Conservation (phyloP, 2,888 invertebrate genomes). For the Cryptus viduatorius region DNA sequence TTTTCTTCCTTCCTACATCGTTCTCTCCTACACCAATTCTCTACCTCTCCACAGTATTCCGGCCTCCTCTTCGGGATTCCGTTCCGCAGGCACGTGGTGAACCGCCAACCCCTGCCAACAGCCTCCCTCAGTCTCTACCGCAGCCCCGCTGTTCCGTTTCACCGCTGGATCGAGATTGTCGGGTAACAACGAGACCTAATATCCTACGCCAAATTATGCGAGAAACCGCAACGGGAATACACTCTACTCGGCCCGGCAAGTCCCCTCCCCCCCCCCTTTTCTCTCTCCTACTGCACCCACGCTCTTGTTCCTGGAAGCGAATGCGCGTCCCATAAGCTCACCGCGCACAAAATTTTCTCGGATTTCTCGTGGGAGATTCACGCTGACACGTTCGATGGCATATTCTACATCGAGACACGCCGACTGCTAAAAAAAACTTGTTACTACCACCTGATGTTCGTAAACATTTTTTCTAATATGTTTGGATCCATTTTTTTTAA, state of each 20-base stretch:
- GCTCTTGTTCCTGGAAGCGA: constrained; percentile 50
- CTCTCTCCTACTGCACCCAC: not conserved
- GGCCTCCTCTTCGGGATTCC: constrained; percentile 41
- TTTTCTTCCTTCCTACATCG: constrained; percentile 17
- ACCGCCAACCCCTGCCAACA: constrained; percentile 46
- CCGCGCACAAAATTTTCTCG: constrained; percentile 58
- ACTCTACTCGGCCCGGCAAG: constrained; percentile 36
- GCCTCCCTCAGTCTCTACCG: constrained; percentile 28
- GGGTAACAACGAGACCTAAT: constrained; percentile 64
- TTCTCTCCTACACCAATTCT: constrained; percentile 43
- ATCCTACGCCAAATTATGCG: constrained; percentile 65
- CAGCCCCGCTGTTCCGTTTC: constrained; percentile 46
- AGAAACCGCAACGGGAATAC: constrained; percentile 64
- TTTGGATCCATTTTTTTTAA: not conserved
- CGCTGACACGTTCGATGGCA: constrained; percentile 60
- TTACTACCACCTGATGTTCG: constrained; percentile 1
- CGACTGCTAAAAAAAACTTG: not conserved
- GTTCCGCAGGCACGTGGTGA: constrained; percentile 58
- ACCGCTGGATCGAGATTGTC: constrained; percentile 61
- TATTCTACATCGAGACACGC: not conserved
- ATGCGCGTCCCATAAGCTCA: constrained; percentile 40
- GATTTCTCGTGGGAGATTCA: constrained; percentile 74
- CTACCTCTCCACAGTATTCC: constrained; percentile 36
- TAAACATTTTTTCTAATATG: not conserved
- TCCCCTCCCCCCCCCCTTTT: not conserved